Base-by-base conservation (phyloP, 92 coral and sea anemone genomes). In the Zoanthus gigantus region DNA sequence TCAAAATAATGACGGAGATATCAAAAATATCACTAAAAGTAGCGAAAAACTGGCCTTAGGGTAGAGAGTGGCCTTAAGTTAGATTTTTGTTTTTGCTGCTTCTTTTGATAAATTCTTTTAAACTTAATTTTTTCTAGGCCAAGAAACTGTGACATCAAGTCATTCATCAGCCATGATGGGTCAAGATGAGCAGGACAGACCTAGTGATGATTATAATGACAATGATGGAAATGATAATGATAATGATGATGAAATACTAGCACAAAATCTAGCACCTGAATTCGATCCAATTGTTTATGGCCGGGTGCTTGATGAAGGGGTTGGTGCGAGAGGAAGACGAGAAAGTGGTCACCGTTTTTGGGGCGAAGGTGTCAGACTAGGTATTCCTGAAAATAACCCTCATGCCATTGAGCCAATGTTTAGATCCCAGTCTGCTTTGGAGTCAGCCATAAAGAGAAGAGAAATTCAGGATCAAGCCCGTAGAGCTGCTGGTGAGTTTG, bases 311-410 rank as follows among this genome's bases (percentile, higher is more conserved):
- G 78, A 45, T 71, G 73, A 6, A 5, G 65, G 52, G 32, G 85
- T 65, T 82, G 91, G 83, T 30, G 0, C 31, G 29, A 71, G 72
- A 32, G 89, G 8, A 6, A 53, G 88, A n/a, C 93, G 63, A 28
- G 87, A 6, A 47, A 44, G 48, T 67, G 72, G 13, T 58, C 86
- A 82, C 46, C 98, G 91, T 46, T 58, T 72, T 66, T 92, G 96
- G 96, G 98, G 98, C 3, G 94, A 87, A 82, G 98, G 98, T 10
- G 88, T 95, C 53, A 83, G 91, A 66, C 90, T 96, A 12, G 98
- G 98, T 48, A 91, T 82, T 9, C 94, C 90, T 16, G 76, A 86
- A 30, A 89, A 91, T 60, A 96, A 96, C 77, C 98, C 98, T 6
- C 98, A 95, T 83, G 94, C 88, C 7, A 81, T 84, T 61, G 90